Conservation (phyloP, 2,888 invertebrate species). For the Pyrrhosoma nymphula region DNA sequence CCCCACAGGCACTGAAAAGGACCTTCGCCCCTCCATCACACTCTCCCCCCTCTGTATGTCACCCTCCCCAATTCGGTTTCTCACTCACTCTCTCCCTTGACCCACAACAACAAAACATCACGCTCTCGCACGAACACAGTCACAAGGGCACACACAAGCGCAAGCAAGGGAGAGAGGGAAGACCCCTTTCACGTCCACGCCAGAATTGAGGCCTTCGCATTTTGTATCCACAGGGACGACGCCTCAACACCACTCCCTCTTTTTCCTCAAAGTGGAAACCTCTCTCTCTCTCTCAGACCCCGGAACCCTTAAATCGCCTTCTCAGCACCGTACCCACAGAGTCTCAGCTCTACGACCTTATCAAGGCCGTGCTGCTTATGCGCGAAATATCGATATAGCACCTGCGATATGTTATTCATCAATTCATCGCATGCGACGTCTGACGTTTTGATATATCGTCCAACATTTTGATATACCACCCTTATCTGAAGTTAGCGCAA, state of each 20-base stretch:
- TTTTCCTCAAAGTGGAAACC: not conserved
- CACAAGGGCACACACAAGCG: not conserved
- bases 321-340: too few relatives aligned
- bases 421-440: too few relatives aligned
- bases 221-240: not conserved
- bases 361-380: too few relatives aligned
- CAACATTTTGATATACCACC: too few relatives aligned
- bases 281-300: not conserved
- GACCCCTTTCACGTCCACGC: not conserved
- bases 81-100: not conserved
- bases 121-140: not conserved
- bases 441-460: too few relatives aligned
- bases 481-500: too few relatives aligned
- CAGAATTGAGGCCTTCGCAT: not conserved
- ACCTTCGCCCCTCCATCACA: not conserved
- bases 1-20: not conserved
- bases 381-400: too few relatives aligned
- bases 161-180: not conserved
- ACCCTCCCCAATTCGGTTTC: not conserved
- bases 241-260: not conserved
- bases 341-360: too few relatives aligned
- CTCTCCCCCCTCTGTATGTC: not conserved
- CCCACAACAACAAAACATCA: constrained; percentile 10
- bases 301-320: not conserved
- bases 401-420: too few relatives aligned